A percentile compares a stretch with the other conserved stretches of the same genome.
phyloP scores from a whole-genome alignment of 2,888 invertebrate species.

The Mesochorus sp. region DNA sequence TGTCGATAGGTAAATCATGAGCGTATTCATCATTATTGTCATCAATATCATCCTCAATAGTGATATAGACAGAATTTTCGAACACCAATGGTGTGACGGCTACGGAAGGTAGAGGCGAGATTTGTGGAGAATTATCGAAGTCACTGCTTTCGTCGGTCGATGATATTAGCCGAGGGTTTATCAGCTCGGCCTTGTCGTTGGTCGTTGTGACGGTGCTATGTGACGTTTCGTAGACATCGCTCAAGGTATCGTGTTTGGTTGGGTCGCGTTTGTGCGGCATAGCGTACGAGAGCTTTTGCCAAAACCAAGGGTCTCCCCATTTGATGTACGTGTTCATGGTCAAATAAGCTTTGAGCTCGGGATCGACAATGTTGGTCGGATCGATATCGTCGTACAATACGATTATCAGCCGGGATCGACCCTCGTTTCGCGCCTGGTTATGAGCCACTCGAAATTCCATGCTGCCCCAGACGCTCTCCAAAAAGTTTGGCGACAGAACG shows the following conservation, averaged over 20 bases:
- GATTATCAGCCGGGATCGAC: constrained; percentile 88
- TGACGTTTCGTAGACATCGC: constrained; percentile 68
- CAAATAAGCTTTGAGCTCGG: constrained; percentile 88
- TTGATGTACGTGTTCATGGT: constrained; percentile 91
- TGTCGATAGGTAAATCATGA: no score
- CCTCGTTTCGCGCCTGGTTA: constrained; percentile 87
- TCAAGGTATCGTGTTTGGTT: constrained; percentile 82
- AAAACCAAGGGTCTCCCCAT: constrained; percentile 93
- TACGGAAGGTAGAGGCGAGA: constrained; percentile 70
- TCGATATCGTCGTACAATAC: constrained; percentile 89
- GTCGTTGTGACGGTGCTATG: constrained; percentile 64
- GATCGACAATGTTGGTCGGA: constrained; percentile 85
- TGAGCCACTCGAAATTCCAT: constrained; percentile 91
- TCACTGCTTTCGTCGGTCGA: no score
- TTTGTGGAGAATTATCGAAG: no score
- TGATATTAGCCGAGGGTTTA: constrained; percentile 62
- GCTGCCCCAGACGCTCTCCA: constrained; percentile 89
- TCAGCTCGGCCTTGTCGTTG: constrained; percentile 75
- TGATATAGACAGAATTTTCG: no score
- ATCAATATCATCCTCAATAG: no score
- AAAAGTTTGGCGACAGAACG: constrained; percentile 88
- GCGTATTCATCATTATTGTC: no score
- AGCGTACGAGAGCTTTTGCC: constrained; percentile 90
- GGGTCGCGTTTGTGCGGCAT: constrained; percentile 85
- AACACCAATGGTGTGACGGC: no score